Base-by-base conservation (phyloP, 2,797 vertebrate species). In the Sebastes taczanowskii region DNA sequence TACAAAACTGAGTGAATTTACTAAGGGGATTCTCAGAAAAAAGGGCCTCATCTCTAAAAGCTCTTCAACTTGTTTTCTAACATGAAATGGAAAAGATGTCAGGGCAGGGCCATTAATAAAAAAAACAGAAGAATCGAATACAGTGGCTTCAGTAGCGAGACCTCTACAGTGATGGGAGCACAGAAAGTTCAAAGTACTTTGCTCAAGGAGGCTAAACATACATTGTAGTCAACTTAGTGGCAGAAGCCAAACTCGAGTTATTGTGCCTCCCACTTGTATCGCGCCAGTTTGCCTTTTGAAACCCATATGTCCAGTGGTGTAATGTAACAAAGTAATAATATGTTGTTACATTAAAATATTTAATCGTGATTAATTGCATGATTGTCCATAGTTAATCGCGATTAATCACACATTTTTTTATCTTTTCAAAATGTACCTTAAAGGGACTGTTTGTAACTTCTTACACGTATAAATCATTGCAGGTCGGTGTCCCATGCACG, bases 31-130 rank as follows among this genome's bases (percentile, higher is more conserved):
- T 80, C 27, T 49, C 27, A 58, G 30, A 75, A 85, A 82, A 34
- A 34, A 20, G 14, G 14, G 73, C 29, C 42, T 78, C 71, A 64
- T 84, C 56, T 80, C 71, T 85, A 64, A 87, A 85, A 86, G 78
- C 77, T 82, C 60, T 81, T 80, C 56, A 78, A 66, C 72, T 74
- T 86, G 76, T 88, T 89, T 86, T 84, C 23, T 27, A 71, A 81
- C 35, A 82, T 83, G 67, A 73, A 81, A 84, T 78, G 52, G 58
- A 74, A 84, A 81, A 67, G 20, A 78, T 52, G 34, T 71, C 63
- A 60, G 30, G 64, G 25, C 58, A 46, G 69, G 60, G 58, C 20
- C 72, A 87, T 67, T 69, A 63, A 72, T 64, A 64, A 64, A 53
- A 32, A 27, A 29, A 81, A 82, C 32, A 65, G 66, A 70, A 53